A percentile compares a stretch with the other conserved stretches of the same genome.
These are phyloP conservation scores for Phytoseiulus persimilis DNA, from an alignment of 2,888 invertebrate genomes.

Conservation along the genomic window DNA sequence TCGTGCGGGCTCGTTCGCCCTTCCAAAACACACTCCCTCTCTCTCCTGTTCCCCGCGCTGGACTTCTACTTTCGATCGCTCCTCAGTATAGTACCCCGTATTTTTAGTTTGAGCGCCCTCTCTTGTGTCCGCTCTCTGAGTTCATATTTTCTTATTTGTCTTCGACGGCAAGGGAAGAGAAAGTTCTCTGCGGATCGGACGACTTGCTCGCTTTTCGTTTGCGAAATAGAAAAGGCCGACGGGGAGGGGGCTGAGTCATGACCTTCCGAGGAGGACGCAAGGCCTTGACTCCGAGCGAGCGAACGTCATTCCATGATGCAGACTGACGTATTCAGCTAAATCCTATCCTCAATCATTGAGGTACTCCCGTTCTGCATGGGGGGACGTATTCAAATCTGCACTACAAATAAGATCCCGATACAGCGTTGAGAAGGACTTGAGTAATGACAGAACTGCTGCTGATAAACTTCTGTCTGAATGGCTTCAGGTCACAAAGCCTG, in stretches of 20 bases:
- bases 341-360: no score
- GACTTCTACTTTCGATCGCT: not conserved
- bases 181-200: not conserved
- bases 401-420: not conserved
- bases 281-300: no score
- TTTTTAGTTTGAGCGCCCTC: not conserved
- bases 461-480: not conserved
- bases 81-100: not conserved
- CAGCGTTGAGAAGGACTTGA: not conserved
- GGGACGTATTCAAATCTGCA: not conserved
- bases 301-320: no score
- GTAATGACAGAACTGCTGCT: not conserved
- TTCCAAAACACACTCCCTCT: not conserved
- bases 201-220: not conserved
- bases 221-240: no score
- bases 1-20: not conserved
- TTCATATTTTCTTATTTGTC: not conserved
- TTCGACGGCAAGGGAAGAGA: not conserved
- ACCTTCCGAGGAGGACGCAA: no score
- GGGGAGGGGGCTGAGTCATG: no score
- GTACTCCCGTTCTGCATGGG: no score
- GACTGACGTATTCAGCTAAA: no score
- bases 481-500: not conserved
- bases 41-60: not conserved
- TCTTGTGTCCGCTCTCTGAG: not conserved